Evolutionary conservation across 92 coral and sea anemone species (phyloP), one percentile per base, ranked within the genome.

Genomic region (Parazoanthus darwini): DNA sequence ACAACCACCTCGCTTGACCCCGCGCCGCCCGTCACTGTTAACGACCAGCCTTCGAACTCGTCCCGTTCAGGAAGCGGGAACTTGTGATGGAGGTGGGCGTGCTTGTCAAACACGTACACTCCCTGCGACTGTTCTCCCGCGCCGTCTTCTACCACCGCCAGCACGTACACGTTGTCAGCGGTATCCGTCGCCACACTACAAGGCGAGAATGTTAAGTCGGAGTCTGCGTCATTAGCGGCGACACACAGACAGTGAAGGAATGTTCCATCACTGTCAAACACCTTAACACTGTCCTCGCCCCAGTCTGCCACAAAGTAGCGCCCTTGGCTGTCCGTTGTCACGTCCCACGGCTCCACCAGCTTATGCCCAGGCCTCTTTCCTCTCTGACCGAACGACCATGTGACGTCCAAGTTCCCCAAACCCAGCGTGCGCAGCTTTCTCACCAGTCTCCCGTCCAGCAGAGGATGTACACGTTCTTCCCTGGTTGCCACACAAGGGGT

Each of bases 271-370:
- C 50, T 72, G 85, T 84, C 87, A 44, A 87, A 92, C 22, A 91
- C 85, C 71, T 92, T 92, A 6, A 92, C 86, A n/a, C 44, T 74
- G 43, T 80, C 43, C 46, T 88, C 92, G 0, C 51, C 63, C 50
- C 78, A 16, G 88, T 90, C 93, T 35, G 90, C 91, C n/a, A 92
- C 91, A 11, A 88, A 79, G 72, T 82, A 92, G 4, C 86, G 85
- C 1, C 91, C 93, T 8, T 29, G 70, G 42, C 89, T 56, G 72
- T 91, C 80, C 25, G 91, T 76, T 7, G 93, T 44, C 36, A 92
- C 86, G 46, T 79, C 86, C 59, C 85, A 26, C 4, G 93, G 89
- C 3, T 72, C 76, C 36, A 72, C 56, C 25, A 92, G 85, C 48
- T 51, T 90, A 38, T 92, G 86, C 36, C 54, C 77, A 23, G 87